Base-by-base conservation (phyloP, 2,113 vertebrate genomes). In the Mirounga angustirostris region DNA sequence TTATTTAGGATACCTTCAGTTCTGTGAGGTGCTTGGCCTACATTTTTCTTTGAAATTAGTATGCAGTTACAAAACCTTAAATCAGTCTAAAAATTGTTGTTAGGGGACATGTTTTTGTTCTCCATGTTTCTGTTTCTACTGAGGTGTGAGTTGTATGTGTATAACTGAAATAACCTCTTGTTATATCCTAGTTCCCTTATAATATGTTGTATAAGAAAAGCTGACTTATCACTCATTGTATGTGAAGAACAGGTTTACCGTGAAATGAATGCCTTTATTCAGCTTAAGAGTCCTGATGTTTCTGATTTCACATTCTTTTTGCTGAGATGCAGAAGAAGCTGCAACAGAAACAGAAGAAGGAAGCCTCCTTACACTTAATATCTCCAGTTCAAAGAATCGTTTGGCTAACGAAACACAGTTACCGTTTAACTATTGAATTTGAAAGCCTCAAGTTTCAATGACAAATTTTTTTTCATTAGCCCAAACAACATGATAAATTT, bases 161-260 rank as follows among this genome's bases (percentile, higher is more conserved):
- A 98, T 98, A 98, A 96, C 98, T 97, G 98, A 98, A 97, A 98
- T 98, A 98, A 98, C 97, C 86, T 95, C 40, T 83, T 98, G 98
- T 98, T 98, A 93, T 98, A 97, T 22, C 30, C 69, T 98, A 89
- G 95, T 94, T 97, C 89, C 82, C 98, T 98, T 96, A 98, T 98
- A 84, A 56, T 91, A 97, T 95, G 96, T 98, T 98, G 98, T 98
- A 93, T 98, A 96, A 97, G 98, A 92, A 97, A 80, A 98, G 96
- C 95, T 97, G 97, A 98, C 90, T 11, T 98, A 97, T 97, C 97
- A 58, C 43, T 98, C 98, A 97, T 95, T 98, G 81, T 96, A 98
- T 65, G 81, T 97, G 98, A 96, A 98, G 95, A 98, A 97, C 96
- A 98, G 95, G 96, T 98, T 99, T 98, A 97, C 98, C 90, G 67